Base-by-base conservation (phyloP, 2,888 invertebrate genomes). In the Chalcosyrphus nemorum region DNA sequence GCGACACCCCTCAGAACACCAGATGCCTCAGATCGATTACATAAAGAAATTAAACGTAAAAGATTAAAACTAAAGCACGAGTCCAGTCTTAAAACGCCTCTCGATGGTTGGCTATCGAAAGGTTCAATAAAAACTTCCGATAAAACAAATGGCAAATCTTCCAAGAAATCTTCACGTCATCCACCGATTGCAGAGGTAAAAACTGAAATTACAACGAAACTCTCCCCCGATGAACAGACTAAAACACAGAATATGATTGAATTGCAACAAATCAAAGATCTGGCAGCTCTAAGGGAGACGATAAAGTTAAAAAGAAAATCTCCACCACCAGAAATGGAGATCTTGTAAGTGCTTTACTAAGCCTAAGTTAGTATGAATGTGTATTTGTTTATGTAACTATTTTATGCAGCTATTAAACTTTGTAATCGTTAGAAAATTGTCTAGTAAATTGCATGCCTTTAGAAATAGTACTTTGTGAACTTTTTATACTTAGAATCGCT, bases 81-180 rank as follows among this genome's bases (percentile, higher is more conserved):
- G 3, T 21, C 41, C 0, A 19, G 45, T 4, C 35, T 9, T 6
- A 72, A 68, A 5, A 74, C 17, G 7, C 35, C 57, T 0, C 41
- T 78, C 2, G 72, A 78, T 15, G 61, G 47, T 13, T 82, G 82
- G 82, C 47, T 82, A 0, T 74, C 82, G n/a, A 82, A 82, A 32
- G 41, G 41, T 1, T 24, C 72, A 2, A n/a, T 21, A 1, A 61
- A 72, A 17, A 13, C 2, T 21, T 0, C 15, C 0, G 77, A 72
- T 5, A 82, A 72, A 50, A 4, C 19, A 13, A 72, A 77, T n/a
- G 81, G 61, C 0, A 82, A 78, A 35, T 19, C 61, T 0, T 32
- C 27, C n/a, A 72, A 61, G 6, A 81, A 50, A 21, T 56, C 61
- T 2, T 50, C 71, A 3, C 57, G 77, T 7, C 57, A 71, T 52